Conservation (phyloP, 1,140 invertebrate genomes). For the Eueides isabella region DNA sequence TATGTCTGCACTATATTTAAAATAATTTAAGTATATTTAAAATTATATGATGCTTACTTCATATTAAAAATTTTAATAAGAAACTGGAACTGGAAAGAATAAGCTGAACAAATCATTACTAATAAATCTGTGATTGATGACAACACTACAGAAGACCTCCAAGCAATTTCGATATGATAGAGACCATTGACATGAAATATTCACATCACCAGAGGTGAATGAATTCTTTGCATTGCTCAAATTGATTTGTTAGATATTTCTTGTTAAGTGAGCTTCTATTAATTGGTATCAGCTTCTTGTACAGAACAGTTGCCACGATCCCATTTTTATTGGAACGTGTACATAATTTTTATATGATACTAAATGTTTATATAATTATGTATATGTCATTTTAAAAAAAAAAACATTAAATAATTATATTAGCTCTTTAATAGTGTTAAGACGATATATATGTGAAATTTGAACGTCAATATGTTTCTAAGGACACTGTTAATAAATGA, state of each 20-base stretch:
- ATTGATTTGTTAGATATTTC: conserved; percentile 78
- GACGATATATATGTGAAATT: not conserved
- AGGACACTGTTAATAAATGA: not conserved
- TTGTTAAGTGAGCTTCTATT: conserved; percentile 70
- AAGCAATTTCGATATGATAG: conserved; percentile 36
- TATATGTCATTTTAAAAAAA: conserved; percentile 5
- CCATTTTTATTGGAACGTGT: conserved; percentile 9
- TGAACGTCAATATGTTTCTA: not conserved
- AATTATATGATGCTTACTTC: not conserved
- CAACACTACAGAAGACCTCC: conserved; percentile 46
- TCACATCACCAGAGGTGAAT: conserved; percentile 68
- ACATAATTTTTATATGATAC: not conserved
- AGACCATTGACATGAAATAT: conserved; percentile 34
- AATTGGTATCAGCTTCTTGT: conserved; percentile 52
- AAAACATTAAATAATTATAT: not conserved
- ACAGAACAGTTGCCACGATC: conserved; percentile 18
- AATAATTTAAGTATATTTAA: not conserved
- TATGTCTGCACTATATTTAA: not conserved
- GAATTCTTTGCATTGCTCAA: conserved; percentile 76
- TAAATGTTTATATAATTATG: not conserved
- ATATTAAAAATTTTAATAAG: not conserved
- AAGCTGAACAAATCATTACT: not conserved
- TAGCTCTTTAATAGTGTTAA: not conserved
- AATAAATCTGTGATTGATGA: not conserved
- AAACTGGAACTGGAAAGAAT: too few relatives aligned